Evolutionary conservation across 2,797 vertebrate species (phyloP).

Genomic region (Setipinna tenuifilis): DNA sequence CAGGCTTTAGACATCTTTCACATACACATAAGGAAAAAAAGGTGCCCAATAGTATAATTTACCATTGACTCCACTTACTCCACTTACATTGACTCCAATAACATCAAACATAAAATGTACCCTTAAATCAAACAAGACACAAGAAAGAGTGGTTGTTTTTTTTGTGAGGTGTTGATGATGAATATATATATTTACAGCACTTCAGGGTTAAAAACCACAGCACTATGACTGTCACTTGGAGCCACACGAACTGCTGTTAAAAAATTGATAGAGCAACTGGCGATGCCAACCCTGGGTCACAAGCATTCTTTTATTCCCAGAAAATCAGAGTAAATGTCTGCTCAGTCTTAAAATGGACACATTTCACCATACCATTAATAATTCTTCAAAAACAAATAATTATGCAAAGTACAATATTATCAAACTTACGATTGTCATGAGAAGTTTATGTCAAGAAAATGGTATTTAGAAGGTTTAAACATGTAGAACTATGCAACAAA

Average conservation of each 20-base stretch:
- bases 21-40: background rate
- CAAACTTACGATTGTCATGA: background rate
- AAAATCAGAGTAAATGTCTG: background rate
- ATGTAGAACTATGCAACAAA: background rate
- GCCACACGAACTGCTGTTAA: background rate
- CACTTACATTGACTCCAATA: too few relatives aligned
- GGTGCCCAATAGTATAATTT: background rate
- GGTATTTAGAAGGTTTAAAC: background rate
- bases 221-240: background rate
- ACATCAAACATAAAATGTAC: background rate
- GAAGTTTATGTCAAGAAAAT: background rate
- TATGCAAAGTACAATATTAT: background rate
- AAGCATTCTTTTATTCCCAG: background rate
- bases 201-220: background rate
- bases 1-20: background rate
- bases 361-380: background rate
- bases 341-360: background rate
- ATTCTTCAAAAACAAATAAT: background rate
- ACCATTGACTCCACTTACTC: background rate
- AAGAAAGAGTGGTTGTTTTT: background rate
- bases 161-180: background rate
- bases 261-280: background rate
- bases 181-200: background rate
- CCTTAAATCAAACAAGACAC: background rate
- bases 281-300: background rate